Base-by-base conservation (phyloP, 2,797 vertebrate genomes). In the Chelonia mydas region DNA sequence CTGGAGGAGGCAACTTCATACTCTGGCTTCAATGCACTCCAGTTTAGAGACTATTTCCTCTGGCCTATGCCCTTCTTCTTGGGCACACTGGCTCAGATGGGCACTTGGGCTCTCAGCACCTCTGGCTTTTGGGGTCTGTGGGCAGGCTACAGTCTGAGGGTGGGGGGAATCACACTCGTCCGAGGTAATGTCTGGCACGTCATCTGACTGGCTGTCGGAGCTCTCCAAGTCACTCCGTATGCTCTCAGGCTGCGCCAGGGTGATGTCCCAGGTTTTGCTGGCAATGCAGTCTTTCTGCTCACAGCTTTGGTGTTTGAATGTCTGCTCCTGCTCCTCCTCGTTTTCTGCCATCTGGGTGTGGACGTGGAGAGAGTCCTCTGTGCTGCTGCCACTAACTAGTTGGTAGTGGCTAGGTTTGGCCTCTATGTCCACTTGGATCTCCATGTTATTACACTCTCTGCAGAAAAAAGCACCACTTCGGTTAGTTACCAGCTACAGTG, bases 401-500 rank as follows among this genome's bases (percentile, higher is more conserved):
- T 99, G 99, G 97, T 99, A 99, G 96, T 99, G 99, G 93, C 99
- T 99, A 87, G 99, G 99, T 98, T 99, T 99, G 98, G 99, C 99
- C 98, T 99, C 99, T 7, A 99, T 99, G 98, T 99, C 99, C 98
- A 99, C 99, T 98, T 99, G 99, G 98, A 99, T 99, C 98, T 99
- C 99, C 98, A 99, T 98, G 98, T 99, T 99, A 96, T 99, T 99
- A 97, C 99, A 99, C 97, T 99, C 99, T 98, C 99, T 99, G 98
- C 81, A 97, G 96, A 89, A 81, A 95, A 84, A 97, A 92, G 82
- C 94, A 77, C 74, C 94, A n/a, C 16, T 8, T 27, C 0, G 89
- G 90, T 96, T 77, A 97, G 54, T 97, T 90, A 97, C 94, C 91
- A 90, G 92, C 81, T 11, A 88, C 3, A 8, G 57, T 17, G 47